Evolutionary conservation across 2,888 invertebrate genomes (phyloP).

Genomic region (Thysanoteuthis rhombus): DNA sequence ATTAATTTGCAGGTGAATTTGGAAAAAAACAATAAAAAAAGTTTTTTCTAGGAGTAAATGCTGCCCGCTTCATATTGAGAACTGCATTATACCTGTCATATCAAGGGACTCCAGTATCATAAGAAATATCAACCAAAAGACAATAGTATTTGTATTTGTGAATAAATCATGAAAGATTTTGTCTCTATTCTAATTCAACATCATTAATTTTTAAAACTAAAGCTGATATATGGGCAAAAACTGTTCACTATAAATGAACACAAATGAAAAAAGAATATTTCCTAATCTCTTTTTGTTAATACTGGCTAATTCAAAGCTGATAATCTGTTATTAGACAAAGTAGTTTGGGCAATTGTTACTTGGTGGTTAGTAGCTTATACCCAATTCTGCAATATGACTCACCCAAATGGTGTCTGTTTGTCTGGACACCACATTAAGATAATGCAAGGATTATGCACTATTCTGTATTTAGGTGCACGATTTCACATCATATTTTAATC

Average conservation of each 20-base stretch:
- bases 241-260: background rate
- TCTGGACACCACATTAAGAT: background rate
- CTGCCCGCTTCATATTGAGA: too few relatives aligned
- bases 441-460: background rate
- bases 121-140: too few relatives aligned
- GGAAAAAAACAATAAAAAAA: too few relatives aligned
- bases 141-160: too few relatives aligned
- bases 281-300: background rate
- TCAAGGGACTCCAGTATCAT: too few relatives aligned
- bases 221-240: background rate
- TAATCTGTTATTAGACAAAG: background rate
- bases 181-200: too few relatives aligned
- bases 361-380: background rate
- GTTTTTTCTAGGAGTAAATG: too few relatives aligned
- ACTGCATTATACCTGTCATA: too few relatives aligned
- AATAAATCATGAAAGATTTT: too few relatives aligned
- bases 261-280: background rate
- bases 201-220: too few relatives aligned
- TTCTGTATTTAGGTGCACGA: background rate
- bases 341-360: background rate
- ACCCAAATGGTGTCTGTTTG: background rate
- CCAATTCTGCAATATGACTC: background rate
- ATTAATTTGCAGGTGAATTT: too few relatives aligned
- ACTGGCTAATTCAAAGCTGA: background rate
- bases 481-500: background rate